Evolutionary conservation across 2,888 invertebrate genomes (phyloP), one percentile per base, ranked within the genome.

Genomic region (Drosophila formosana): DNA sequence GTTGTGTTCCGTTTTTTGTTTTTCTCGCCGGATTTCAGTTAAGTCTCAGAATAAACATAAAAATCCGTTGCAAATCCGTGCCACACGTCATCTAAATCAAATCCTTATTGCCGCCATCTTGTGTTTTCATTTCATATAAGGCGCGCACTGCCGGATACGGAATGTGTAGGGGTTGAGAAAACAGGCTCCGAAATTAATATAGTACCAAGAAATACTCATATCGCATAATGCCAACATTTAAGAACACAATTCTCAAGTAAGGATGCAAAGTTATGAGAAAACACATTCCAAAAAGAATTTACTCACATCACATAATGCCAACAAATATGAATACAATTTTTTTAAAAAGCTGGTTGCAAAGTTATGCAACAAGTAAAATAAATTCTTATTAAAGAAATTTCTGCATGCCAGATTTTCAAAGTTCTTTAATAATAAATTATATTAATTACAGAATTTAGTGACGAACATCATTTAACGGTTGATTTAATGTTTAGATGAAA

Each of bases 21-120:
- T 53, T 49, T 34, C 32, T 28, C 9, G 23, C 18, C 51, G 67
- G 66, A 73, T 58, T 66, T 58, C 18, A 50, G 67, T 47, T 62
- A 78, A 88, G 62, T 75, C 82, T 82, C 75, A 74, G 66, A 71
- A 71, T 77, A 83, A 88, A 85, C 80, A 83, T 74, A 72, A 62
- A 85, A 88, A 75, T 72, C 67, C 75, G 64, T 25, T 51, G 61
- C 57, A 72, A 72, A 75, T 68, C 47, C 52, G 49, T 50, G 66
- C 51, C 60, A 67, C 74, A 65, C 55, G 55, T 58, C 68, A 65
- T 65, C 80, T 73, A 76, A 84, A 80, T 75, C 71, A 82, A 77
- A 82, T 62, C 63, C 64, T 67, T 60, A 67, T 67, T 75, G 61
- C 51, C 64, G 50, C n/a, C 63, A 52, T 60, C 62, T 75, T 53